Percentiles rank a stretch among this genome's conserved stretches.
Conservation (phyloP, 2,888 invertebrate genomes). For the Andrena fulva region DNA sequence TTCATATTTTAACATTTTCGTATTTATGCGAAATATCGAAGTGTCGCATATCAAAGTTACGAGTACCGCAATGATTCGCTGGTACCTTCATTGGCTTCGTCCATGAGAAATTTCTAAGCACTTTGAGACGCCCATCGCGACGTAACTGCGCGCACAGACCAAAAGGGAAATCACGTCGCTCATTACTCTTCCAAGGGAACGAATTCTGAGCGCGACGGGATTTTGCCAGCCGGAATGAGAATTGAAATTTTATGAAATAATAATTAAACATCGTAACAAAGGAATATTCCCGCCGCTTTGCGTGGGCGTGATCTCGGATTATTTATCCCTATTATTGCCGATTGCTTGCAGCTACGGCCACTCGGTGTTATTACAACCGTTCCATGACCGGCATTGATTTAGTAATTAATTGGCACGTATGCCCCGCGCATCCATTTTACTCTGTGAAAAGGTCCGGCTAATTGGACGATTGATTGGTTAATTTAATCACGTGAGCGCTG, state of each 20-base stretch:
- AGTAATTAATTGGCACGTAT: constrained; percentile 56
- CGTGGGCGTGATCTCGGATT: constrained; percentile 1
- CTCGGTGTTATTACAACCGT: constrained; percentile 25
- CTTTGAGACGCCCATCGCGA: no score
- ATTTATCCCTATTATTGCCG: constrained; percentile 30
- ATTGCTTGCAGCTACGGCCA: background rate
- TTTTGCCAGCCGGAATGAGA: constrained; percentile 10
- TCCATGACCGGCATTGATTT: constrained; percentile 50
- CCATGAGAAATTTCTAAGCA: no score
- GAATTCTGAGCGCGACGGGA: background rate
- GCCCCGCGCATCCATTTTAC: constrained; percentile 19
- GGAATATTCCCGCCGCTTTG: background rate
- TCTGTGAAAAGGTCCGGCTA: constrained; percentile 32
- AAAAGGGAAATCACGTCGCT: no score
- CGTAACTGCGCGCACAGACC: no score
- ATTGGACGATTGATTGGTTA: constrained; percentile 61
- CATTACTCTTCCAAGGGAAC: background rate
- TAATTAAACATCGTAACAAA: constrained; percentile 29
- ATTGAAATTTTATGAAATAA: constrained; percentile 29
- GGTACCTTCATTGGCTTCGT: no score
- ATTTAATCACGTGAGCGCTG: constrained; percentile 56
- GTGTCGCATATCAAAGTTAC: no score
- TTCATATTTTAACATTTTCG: no score
- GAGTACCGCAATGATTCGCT: no score
- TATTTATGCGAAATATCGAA: no score